Percentiles rank a stretch among this genome's conserved stretches.
Evolutionary conservation across 2,888 invertebrate species (phyloP).

Genomic region (Lepidocyrtinus sp.): DNA sequence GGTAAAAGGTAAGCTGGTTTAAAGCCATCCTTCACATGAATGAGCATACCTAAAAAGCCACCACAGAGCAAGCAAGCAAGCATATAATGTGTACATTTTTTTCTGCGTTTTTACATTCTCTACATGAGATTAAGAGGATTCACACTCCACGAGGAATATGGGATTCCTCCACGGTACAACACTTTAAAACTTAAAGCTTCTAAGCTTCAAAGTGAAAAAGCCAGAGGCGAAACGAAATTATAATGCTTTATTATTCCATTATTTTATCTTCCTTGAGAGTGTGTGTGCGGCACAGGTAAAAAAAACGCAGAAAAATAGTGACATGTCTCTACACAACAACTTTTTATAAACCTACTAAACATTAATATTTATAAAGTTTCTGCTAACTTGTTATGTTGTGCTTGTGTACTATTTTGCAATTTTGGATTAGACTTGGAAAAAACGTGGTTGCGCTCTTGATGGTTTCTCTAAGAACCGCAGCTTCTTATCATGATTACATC

Average conservation of each 20-base stretch:
- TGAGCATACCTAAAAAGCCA: neutral
- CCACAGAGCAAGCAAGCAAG: neutral
- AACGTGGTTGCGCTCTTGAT: conserved; percentile 24
- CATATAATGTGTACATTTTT: neutral
- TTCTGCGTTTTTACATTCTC: neutral
- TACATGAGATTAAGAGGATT: neutral
- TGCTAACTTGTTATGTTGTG: neutral
- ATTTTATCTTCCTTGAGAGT: conserved; percentile 6
- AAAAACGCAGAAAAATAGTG: neutral
- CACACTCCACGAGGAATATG: neutral
- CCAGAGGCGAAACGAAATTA: conserved; percentile 26
- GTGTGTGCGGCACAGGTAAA: no score
- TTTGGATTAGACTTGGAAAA: neutral
- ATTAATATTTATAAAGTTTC: neutral
- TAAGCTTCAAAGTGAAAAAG: conserved; percentile 22
- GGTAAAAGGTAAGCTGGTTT: neutral
- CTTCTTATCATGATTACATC: neutral
- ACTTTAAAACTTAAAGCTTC: no score
- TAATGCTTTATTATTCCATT: conserved; percentile 23
- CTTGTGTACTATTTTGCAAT: neutral
- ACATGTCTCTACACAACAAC: neutral
- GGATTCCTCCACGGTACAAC: conserved; percentile 4
- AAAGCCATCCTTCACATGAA: neutral
- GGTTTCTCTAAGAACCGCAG: no score
- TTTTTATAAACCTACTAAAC: neutral